phyloP scores from a whole-genome alignment of 2,113 vertebrate species.

The Hemicordylus capensis region DNA sequence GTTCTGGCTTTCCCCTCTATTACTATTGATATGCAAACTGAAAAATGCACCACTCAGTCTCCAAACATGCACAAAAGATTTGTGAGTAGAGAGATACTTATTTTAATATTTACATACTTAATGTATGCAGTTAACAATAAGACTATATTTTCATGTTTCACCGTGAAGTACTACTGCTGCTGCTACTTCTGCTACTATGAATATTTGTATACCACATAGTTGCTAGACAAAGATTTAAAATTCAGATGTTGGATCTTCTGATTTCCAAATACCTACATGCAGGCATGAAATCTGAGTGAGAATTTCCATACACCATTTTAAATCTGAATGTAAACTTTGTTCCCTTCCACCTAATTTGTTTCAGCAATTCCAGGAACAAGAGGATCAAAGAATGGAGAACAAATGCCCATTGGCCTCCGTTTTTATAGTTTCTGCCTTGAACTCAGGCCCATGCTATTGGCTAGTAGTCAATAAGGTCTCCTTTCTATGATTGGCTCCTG shows the following conservation, averaged over 20 bases:
- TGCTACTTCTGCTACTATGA: too few species aligned
- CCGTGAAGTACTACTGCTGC: too few species aligned
- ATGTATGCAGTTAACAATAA: background rate
- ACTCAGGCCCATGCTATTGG: background rate
- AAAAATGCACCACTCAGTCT: background rate
- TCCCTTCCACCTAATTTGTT: background rate
- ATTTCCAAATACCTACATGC: background rate
- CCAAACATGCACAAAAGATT: background rate
- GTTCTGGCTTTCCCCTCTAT: background rate
- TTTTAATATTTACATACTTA: background rate
- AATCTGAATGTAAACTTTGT: background rate
- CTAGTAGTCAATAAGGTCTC: background rate
- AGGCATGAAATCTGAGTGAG: background rate
- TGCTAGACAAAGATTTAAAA: background rate
- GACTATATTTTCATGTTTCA: background rate
- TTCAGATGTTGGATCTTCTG: background rate
- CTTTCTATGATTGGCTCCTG: constrained; percentile 33
- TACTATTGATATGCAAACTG: background rate
- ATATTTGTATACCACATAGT: background rate
- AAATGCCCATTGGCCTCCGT: fast-evolving
- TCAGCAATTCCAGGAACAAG: background rate
- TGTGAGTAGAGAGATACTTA: background rate
- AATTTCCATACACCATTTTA: background rate
- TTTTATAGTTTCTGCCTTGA: constrained; percentile 32
- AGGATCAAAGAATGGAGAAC: background rate